A percentile compares a stretch with the other conserved stretches of the same genome.
These are phyloP conservation scores for Ploceus nigricollis DNA, from an alignment of 2,113 vertebrate genomes.

Conservation along the genomic window DNA sequence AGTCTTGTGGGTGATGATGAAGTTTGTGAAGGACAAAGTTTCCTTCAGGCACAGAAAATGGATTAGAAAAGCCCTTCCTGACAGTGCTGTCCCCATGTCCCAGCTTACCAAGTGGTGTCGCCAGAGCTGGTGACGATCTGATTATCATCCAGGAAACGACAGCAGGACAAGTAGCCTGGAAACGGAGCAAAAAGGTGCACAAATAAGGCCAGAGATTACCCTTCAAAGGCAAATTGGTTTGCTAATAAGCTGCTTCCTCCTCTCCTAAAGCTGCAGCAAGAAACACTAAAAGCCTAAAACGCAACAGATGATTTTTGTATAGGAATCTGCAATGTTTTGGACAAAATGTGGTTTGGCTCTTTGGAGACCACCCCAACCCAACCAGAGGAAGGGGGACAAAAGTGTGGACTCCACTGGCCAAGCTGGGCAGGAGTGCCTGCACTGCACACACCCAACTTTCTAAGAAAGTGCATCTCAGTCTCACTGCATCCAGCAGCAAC, in stretches of 20 bases:
- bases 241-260: not conserved
- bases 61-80: not conserved
- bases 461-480: not conserved
- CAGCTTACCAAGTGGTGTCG: constrained; percentile 95
- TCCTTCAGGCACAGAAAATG: not conserved
- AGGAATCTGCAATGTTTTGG: not conserved
- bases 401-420: not conserved
- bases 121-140: constrained; percentile 99
- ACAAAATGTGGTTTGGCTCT: not conserved
- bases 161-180: constrained; percentile 96
- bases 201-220: not conserved
- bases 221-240: not conserved
- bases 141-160: constrained; percentile 98
- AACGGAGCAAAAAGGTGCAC: not conserved
- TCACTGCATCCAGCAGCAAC: not conserved
- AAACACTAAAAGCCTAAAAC: not conserved
- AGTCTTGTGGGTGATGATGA: not conserved
- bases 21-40: not conserved
- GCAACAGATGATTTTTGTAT: not conserved
- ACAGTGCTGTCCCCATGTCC: not conserved
- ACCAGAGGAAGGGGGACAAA: not conserved
- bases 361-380: not conserved
- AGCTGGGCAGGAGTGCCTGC: not conserved
- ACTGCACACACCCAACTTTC: not conserved
- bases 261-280: not conserved